Conservation (phyloP, 1,140 invertebrate species). For the Zaprionus africanus region DNA sequence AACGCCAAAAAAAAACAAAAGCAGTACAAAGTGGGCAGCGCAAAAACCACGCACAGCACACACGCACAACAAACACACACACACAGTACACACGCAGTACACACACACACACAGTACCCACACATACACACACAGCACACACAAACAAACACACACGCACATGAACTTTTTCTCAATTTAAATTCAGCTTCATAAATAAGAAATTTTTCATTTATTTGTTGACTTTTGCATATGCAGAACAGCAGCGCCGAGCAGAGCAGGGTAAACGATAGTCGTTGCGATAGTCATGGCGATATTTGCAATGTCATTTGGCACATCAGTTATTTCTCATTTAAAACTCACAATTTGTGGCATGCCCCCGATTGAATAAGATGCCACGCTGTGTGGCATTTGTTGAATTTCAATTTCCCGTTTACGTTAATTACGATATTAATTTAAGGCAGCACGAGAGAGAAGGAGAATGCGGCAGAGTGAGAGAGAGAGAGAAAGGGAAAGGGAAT, state of each 20-base stretch:
- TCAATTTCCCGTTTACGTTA: neutral
- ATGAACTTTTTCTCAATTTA: neutral
- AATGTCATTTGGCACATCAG: neutral
- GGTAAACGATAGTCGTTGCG: neutral
- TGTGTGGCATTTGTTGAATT: slow-evolving; percentile 6
- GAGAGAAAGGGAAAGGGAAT: neutral
- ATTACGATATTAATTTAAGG: slow-evolving; percentile 4
- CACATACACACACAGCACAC: no score
- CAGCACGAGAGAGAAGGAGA: neutral
- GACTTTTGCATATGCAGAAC: neutral
- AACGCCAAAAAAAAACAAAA: neutral
- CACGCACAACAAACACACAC: neutral
- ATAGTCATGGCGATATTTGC: neutral
- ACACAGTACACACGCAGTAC: neutral
- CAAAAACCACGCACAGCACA: neutral
- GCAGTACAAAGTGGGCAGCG: neutral
- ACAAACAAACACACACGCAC: neutral
- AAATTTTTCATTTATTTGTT: slow-evolving; percentile 6
- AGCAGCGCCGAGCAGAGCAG: neutral
- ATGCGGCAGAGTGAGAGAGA: neutral
- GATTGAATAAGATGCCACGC: neutral
- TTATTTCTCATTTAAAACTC: neutral
- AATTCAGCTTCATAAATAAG: slow-evolving; percentile 3
- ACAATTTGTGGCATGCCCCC: neutral
- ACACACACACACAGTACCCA: no score